phyloP scores from a whole-genome alignment of 2,888 invertebrate genomes.

The Brachyptera risi region DNA sequence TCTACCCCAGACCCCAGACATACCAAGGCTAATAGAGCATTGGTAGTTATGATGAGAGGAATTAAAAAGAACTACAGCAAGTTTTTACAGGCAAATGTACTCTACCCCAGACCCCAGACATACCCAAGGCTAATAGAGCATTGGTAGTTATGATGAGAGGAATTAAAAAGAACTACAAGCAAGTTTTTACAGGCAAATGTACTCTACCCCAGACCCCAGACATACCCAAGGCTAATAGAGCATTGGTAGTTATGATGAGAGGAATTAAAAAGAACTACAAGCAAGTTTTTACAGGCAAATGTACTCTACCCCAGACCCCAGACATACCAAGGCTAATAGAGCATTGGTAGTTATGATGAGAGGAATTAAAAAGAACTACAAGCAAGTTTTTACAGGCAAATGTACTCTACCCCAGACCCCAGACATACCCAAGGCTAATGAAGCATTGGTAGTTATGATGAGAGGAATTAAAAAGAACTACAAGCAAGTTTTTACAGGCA shows the following conservation, averaged over 20 bases:
- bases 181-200: no score
- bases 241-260: conserved; percentile 10
- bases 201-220: no score
- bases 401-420: no score
- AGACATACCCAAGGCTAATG: no score
- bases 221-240: not conserved
- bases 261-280: conserved; percentile 20
- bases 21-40: not conserved
- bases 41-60: conserved; percentile 13
- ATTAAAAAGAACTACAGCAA: conserved; percentile 16
- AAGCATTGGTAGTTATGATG: conserved; percentile 10
- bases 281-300: no score
- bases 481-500: conserved; percentile 16
- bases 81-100: no score
- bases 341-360: conserved; percentile 13
- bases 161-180: conserved; percentile 17
- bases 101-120: no score
- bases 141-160: conserved; percentile 13
- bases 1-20: no score
- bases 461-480: conserved; percentile 17
- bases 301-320: no score
- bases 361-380: conserved; percentile 18
- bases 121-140: not conserved
- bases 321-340: no score
- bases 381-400: conserved; percentile 16